A percentile compares a stretch with the other conserved stretches of the same genome.
Conservation (phyloP, 2,113 vertebrate genomes). For the Gavia stellata region DNA sequence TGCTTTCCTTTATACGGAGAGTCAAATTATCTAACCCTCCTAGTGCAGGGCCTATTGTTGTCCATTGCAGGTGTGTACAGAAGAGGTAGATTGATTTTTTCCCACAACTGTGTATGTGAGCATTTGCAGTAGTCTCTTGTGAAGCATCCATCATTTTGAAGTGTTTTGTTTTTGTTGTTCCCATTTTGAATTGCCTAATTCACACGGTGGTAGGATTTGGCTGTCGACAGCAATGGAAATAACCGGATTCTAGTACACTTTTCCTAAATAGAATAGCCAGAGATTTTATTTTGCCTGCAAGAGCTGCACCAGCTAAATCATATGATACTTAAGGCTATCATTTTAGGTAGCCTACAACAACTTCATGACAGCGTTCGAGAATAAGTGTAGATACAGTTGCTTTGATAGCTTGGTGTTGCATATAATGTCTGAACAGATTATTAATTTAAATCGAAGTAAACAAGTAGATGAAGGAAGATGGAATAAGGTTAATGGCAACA, state of each 20-base stretch:
- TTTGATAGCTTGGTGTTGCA: not conserved
- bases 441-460: conserved; percentile 16
- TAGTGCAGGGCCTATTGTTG: conserved; percentile 94
- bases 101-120: not conserved
- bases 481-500: conserved; percentile 5
- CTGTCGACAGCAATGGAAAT: not conserved
- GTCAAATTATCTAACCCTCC: conserved; percentile 97
- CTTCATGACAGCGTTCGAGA: not conserved
- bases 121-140: not conserved
- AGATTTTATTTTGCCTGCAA: not conserved
- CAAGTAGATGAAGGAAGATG: not conserved
- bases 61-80: conserved; percentile 92
- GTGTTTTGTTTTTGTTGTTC: not conserved
- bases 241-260: not conserved
- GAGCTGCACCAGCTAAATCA: not conserved
- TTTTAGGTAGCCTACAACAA: not conserved
- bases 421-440: not conserved
- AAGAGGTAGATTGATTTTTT: not conserved
- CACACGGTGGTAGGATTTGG: not conserved
- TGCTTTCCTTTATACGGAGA: conserved; percentile 94
- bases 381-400: not conserved
- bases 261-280: not conserved
- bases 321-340: not conserved
- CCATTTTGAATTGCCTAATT: not conserved
- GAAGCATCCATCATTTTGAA: not conserved